phyloP scores from a whole-genome alignment of 2,113 vertebrate genomes.

The Pholis gunnellus region DNA sequence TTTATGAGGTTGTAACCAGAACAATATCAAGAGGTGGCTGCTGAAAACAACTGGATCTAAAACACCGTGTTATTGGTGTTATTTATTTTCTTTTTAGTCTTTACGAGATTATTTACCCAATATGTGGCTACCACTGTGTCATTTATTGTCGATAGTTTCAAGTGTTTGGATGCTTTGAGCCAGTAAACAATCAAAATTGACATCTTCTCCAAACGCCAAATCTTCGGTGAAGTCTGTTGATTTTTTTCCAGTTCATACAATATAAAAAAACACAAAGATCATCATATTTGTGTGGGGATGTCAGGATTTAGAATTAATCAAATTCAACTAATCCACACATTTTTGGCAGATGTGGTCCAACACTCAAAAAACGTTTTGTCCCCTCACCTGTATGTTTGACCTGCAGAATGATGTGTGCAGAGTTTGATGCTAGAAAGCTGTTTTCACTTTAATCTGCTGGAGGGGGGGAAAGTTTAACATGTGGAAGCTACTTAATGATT shows the following conservation, averaged over 20 bases:
- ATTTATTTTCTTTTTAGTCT: not conserved
- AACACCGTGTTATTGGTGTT: not conserved
- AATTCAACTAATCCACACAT: not conserved
- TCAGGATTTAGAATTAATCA: not conserved
- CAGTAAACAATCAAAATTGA: not conserved
- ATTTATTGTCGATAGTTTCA: not conserved
- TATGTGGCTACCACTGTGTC: not conserved
- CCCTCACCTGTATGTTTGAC: not conserved
- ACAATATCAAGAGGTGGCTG: not conserved
- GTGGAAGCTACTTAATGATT: not conserved
- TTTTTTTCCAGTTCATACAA: not conserved
- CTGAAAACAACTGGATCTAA: not conserved
- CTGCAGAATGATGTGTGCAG: not conserved
- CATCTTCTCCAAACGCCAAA: not conserved
- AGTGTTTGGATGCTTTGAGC: not conserved
- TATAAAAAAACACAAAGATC: not conserved
- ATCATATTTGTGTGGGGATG: not conserved
- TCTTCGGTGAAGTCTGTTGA: not conserved
- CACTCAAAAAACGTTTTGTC: not conserved
- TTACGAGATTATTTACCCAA: not conserved
- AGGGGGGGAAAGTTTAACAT: not conserved
- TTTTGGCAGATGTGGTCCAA: not conserved
- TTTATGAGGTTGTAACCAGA: not conserved
- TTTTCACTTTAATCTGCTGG: not conserved
- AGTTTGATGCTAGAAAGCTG: not conserved